Evolutionary conservation across 2,888 invertebrate genomes (phyloP).

Genomic region (Gymnoscelis rufifasciata): DNA sequence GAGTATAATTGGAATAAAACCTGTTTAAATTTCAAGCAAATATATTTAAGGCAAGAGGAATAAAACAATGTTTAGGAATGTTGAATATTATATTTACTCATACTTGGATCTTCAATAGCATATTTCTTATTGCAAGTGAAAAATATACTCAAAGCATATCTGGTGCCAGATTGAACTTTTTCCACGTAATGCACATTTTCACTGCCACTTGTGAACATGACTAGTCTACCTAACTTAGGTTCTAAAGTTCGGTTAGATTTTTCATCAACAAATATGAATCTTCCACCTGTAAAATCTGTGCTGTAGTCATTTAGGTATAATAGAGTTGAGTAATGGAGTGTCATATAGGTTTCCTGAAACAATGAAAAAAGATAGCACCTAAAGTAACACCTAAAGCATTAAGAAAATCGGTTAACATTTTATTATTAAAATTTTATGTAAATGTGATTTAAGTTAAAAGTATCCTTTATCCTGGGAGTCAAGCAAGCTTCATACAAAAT

Average conservation of each 20-base stretch:
- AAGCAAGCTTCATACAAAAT: too few species aligned
- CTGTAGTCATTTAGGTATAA: conserved; percentile 88
- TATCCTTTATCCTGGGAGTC: too few species aligned
- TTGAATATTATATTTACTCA: conserved; percentile 42
- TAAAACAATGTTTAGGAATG: conserved; percentile 21
- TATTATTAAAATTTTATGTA: too few species aligned
- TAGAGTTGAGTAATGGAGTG: conserved; percentile 92
- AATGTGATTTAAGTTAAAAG: too few species aligned
- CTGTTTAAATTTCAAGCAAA: too few species aligned
- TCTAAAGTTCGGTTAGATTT: conserved; percentile 84
- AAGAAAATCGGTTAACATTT: too few species aligned
- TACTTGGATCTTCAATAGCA: conserved; percentile 80
- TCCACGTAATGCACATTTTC: conserved; percentile 93
- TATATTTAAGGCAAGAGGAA: too few species aligned
- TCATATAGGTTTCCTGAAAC: conserved; percentile 88
- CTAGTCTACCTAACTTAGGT: conserved; percentile 87
- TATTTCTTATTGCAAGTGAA: conserved; percentile 88
- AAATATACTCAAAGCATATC: conserved; percentile 91
- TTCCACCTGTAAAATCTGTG: conserved; percentile 88
- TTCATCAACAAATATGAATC: conserved; percentile 88
- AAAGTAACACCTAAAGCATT: neutral
- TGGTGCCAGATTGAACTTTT: conserved; percentile 84
- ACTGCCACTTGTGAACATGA: conserved; percentile 91
- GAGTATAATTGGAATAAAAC: too few species aligned
- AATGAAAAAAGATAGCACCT: conserved; percentile 20